These are phyloP conservation scores for Hirudinaria manillensis DNA, from an alignment of 2,888 invertebrate species.

Conservation along the genomic window DNA sequence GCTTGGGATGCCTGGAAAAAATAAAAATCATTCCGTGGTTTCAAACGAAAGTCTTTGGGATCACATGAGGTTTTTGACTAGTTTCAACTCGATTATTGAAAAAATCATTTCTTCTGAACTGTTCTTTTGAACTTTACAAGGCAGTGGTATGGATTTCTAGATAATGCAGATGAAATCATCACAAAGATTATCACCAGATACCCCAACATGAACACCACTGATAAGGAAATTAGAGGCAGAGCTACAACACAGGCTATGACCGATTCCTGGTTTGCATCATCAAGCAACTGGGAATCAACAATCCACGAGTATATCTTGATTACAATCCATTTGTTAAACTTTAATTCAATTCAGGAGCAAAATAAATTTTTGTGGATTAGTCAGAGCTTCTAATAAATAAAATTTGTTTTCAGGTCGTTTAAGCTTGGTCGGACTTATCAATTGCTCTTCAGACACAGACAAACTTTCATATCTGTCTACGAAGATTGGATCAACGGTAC, in stretches of 20 bases:
- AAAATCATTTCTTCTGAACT: background rate
- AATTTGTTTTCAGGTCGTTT: conserved; percentile 21
- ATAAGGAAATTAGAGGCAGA: conserved; percentile 25
- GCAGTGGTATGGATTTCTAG: conserved; percentile 26
- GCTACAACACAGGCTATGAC: conserved; percentile 24
- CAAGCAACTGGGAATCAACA: conserved; percentile 25
- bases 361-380: background rate
- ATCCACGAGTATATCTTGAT: conserved; percentile 18
- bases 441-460: conserved; percentile 34
- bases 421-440: conserved; percentile 32
- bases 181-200: conserved; percentile 19
- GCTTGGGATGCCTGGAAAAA: conserved; percentile 21
- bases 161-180: conserved; percentile 26
- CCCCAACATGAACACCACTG: conserved; percentile 31
- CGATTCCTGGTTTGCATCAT: conserved; percentile 31
- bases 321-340: background rate
- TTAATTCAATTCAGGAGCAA: background rate
- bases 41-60: conserved; percentile 26
- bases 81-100: background rate
- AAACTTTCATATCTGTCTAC: conserved; percentile 35
- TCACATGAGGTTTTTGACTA: conserved; percentile 17
- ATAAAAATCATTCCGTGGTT: conserved; percentile 10
- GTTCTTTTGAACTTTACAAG: background rate
- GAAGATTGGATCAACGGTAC: conserved; percentile 37
- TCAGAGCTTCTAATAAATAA: background rate